Conservation (phyloP, 2,888 invertebrate genomes). For the Athrips mouffetella region DNA sequence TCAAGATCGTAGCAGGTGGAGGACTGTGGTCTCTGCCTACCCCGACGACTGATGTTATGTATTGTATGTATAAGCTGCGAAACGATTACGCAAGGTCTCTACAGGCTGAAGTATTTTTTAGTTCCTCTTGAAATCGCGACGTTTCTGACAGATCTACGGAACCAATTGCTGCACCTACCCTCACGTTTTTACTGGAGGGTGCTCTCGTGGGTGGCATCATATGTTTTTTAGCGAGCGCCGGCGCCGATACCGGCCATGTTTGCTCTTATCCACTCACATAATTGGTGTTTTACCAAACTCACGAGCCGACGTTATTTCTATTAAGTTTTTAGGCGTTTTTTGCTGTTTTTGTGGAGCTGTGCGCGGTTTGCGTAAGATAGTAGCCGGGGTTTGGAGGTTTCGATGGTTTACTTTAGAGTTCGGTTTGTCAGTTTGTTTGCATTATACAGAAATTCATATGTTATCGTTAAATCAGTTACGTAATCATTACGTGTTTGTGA, state of each 20-base stretch:
- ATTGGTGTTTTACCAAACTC: constrained; percentile 21
- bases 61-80: too few species aligned
- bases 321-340: constrained; percentile 7
- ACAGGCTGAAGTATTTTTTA: neutral
- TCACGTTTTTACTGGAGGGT: constrained; percentile 10
- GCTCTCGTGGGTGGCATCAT: constrained; percentile 16
- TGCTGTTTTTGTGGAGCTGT: neutral
- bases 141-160: neutral
- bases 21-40: too few species aligned
- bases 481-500: too few species aligned
- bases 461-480: too few species aligned
- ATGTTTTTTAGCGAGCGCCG: constrained; percentile 16
- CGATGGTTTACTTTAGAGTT: neutral
- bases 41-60: too few species aligned
- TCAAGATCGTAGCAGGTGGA: too few species aligned
- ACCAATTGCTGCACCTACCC: constrained; percentile 4
- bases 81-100: too few species aligned
- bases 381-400: constrained; percentile 13
- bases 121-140: neutral
- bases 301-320: constrained; percentile 13
- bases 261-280: constrained; percentile 17
- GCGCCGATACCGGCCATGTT: constrained; percentile 14
- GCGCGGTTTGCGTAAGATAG: constrained; percentile 21
- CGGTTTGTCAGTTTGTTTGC: too few species aligned
- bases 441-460: too few species aligned